phyloP scores from a whole-genome alignment of 2,113 vertebrate genomes.

The Melospiza melodia region DNA sequence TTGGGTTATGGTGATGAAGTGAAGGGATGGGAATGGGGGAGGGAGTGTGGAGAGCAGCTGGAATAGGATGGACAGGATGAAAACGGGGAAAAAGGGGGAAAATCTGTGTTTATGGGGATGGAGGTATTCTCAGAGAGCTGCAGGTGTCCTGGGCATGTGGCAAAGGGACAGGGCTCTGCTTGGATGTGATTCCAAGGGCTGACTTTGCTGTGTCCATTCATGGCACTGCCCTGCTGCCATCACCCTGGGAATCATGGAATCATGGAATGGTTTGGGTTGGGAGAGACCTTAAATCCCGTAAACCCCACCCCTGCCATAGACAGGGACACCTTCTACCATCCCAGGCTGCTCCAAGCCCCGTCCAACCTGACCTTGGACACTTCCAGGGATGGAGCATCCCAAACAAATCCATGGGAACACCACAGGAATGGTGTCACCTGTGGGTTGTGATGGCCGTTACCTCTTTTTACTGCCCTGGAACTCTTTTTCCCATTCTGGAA shows the following conservation, averaged over 20 bases:
- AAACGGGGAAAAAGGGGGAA: rapidly evolving
- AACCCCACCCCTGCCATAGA: too few species aligned
- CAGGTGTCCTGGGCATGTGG: rapidly evolving
- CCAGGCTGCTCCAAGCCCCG: too few species aligned
- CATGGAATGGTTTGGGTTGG: too few species aligned
- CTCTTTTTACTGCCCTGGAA: rapidly evolving
- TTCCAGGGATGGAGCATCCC: neutral
- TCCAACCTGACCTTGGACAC: neutral
- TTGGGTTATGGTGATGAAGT: rapidly evolving
- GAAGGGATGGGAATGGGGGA: neutral
- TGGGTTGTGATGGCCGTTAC: rapidly evolving
- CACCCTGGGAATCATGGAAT: neutral
- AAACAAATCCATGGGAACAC: neutral
- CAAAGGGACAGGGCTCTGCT: neutral
- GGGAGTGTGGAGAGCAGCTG: neutral
- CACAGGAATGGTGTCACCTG: neutral
- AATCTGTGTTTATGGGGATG: rapidly evolving
- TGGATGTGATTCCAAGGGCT: neutral
- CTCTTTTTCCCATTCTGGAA: neutral
- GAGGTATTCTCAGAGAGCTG: neutral
- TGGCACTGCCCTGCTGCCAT: rapidly evolving
- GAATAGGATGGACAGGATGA: neutral
- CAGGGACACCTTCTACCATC: too few species aligned
- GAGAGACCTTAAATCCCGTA: too few species aligned
- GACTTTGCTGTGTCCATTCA: neutral